A percentile compares a stretch with the other conserved stretches of the same genome.
Conservation (phyloP, 2,113 vertebrate genomes). For the Podiceps cristatus region DNA sequence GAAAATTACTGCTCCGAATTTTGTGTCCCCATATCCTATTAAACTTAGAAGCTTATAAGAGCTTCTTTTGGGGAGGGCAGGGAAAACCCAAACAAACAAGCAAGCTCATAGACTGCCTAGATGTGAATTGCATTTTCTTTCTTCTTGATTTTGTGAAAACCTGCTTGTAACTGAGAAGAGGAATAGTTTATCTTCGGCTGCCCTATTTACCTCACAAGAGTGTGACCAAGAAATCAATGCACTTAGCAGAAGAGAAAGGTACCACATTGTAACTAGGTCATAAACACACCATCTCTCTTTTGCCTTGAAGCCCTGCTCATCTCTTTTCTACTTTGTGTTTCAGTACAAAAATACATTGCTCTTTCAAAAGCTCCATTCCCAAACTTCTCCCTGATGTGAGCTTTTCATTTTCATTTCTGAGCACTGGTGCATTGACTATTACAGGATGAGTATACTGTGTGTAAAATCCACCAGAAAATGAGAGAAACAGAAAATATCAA, state of each 20-base stretch:
- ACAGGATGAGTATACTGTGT: background rate
- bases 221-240: slow-evolving; percentile 48
- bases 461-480: background rate
- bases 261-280: slow-evolving; percentile 24
- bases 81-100: background rate
- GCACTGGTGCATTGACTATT: background rate
- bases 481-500: background rate
- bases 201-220: slow-evolving; percentile 5
- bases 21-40: background rate
- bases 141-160: background rate
- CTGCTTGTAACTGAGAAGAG: background rate
- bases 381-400: background rate
- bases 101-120: background rate
- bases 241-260: slow-evolving; percentile 44
- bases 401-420: background rate
- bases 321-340: background rate
- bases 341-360: background rate
- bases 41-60: background rate
- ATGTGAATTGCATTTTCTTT: slow-evolving; percentile 11
- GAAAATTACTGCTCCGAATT: slow-evolving; percentile 25
- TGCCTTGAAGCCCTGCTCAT: slow-evolving; percentile 36
- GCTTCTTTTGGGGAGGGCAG: background rate
- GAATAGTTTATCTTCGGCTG: slow-evolving; percentile 14
- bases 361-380: slow-evolving; percentile 1
- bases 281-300: slow-evolving; percentile 18